Base-by-base conservation (phyloP, 2,888 invertebrate species). In the Eucriotettix oculatus region DNA sequence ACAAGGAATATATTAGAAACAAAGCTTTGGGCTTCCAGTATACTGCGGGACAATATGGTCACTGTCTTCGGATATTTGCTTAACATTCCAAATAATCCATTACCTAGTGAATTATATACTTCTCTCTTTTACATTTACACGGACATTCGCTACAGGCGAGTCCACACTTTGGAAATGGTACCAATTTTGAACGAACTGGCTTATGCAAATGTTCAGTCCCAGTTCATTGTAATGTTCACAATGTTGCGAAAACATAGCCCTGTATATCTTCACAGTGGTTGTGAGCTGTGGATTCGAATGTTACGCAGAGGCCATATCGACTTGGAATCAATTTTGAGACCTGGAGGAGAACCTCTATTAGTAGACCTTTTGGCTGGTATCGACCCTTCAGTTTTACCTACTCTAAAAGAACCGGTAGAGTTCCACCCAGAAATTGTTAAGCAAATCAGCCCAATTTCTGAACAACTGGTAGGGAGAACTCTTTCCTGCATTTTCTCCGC, bases 41-140 rank as follows among this genome's bases (percentile, higher is more conserved):
- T 66, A 16, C 55, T 67, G 48, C 64, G 66, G 52, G 67, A 69
- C 60, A 67, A 69, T 60, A 66, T 68, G 29, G 64, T 66, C 57
- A 64, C 64, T 1, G 59, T 67, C 56, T 63, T 68, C 56, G 67
- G 67, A 53, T 67, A 65, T 62, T 60, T 69, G 58, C 64, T 67
- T 61, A 67, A 68, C 54, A 65, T 66, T 60, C 56, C 63, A 56
- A 64, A 62, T 53, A 63, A 65, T 52, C 56, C 61, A 40, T 64
- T 67, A 42, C 57, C 63, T 29, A 63, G 61, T 16, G 65, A 65
- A 42, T 64, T 60, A 40, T 64, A 65, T 59, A 61, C 65, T 41
- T 63, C 66, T 56, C 63, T 68, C 57, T 63, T 63, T 62, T 54
- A 68, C 44, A 62, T 68, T 54, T 66, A 65, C 58, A 61, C 64